Conservation (phyloP, 64 coral and sea anemone species). For the Porites australiensis region DNA sequence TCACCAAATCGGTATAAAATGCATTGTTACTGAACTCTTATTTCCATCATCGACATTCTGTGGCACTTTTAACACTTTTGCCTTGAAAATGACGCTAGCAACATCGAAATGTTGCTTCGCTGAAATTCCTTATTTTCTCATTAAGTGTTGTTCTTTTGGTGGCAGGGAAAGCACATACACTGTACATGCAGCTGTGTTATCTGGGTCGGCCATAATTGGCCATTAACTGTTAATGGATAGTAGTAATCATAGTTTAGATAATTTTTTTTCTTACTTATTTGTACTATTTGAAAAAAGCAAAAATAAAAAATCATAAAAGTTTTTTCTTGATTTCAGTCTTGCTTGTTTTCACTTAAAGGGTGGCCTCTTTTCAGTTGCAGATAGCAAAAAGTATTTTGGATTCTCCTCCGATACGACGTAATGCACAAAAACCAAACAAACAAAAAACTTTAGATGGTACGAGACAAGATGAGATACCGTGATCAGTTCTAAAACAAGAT, state of each 20-base stretch:
- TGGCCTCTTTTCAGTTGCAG: background rate
- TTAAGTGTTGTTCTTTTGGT: background rate
- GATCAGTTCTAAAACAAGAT: too few relatives aligned
- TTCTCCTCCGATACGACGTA: background rate
- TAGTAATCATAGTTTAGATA: too few relatives aligned
- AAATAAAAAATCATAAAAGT: background rate
- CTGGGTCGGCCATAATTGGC: background rate
- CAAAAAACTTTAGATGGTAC: background rate
- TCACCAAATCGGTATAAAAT: too few relatives aligned
- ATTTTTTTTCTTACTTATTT: background rate
- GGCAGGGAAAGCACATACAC: background rate
- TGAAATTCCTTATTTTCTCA: constrained; percentile 15
- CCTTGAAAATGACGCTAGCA: constrained; percentile 13
- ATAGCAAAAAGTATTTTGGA: background rate
- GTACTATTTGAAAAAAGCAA: too few relatives aligned
- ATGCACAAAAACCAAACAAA: constrained; percentile 17
- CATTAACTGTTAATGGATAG: constrained; percentile 24
- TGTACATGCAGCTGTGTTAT: constrained; percentile 11
- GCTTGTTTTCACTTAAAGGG: background rate
- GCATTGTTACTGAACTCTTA: constrained; percentile 23
- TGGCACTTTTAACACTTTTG: constrained; percentile 23
- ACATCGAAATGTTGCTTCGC: constrained; percentile 19
- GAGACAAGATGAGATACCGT: too few relatives aligned
- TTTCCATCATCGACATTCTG: background rate
- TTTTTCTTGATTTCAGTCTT: background rate